Evolutionary conservation across 2,888 invertebrate genomes (phyloP).

Genomic region (Scrobipalpa atriplicella): DNA sequence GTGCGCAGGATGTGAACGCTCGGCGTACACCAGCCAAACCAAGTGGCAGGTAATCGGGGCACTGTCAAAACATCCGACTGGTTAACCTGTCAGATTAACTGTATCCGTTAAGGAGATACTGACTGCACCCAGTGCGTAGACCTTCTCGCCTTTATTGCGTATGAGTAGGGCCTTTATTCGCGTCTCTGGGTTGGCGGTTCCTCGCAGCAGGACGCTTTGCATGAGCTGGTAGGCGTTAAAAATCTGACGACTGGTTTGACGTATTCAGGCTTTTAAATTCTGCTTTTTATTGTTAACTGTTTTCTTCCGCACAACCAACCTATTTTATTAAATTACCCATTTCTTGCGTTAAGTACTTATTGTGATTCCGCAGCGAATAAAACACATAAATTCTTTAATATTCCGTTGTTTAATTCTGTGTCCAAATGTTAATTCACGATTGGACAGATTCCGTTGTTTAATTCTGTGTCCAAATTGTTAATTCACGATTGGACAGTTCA

Average conservation of each 20-base stretch:
- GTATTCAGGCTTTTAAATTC: conserved; percentile 1
- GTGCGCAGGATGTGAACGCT: conserved; percentile 65
- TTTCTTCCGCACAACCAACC: conserved; percentile 4
- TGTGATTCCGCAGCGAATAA: not conserved
- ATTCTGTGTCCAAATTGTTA: too few relatives aligned
- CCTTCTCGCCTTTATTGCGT: not conserved
- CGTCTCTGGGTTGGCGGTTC: not conserved
- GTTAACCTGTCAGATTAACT: conserved; percentile 66
- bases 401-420: too few relatives aligned
- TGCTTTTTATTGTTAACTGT: not conserved
- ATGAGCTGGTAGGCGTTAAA: not conserved
- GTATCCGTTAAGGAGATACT: conserved; percentile 66
- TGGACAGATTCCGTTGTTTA: too few relatives aligned
- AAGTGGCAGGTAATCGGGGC: conserved; percentile 74
- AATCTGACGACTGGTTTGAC: conserved; percentile 9
- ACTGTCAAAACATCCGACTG: conserved; percentile 78
- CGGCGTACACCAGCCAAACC: conserved; percentile 54
- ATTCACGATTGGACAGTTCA: too few relatives aligned
- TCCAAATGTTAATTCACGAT: too few relatives aligned
- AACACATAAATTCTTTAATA: too few relatives aligned
- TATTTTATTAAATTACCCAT: not conserved
- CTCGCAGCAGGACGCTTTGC: not conserved
- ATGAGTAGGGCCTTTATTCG: not conserved
- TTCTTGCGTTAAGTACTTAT: not conserved
- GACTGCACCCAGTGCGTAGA: not conserved